Evolutionary conservation across 2,113 vertebrate species (phyloP), one percentile per base, ranked within the genome.

Genomic region (Carollia perspicillata): DNA sequence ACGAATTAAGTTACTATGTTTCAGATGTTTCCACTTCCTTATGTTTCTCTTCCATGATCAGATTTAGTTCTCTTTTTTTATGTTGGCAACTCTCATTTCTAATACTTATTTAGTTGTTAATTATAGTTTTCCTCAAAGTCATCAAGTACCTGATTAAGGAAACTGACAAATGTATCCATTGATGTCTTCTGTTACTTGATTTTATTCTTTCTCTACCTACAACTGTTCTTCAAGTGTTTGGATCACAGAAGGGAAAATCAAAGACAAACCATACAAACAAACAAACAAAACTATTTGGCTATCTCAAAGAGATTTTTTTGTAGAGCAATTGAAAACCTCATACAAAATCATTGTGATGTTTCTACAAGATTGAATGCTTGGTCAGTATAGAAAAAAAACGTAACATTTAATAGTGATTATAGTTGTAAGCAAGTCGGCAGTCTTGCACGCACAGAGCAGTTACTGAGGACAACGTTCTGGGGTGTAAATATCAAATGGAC

Each of bases 271-370:
- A 40, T 79, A 40, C 17, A 47, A 47, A 47, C 10, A 55, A 55
- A 55, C 60, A 96, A 93, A 49, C 30, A 12, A 35, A 55, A 37
- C 9, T 42, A 78, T 42, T 86, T 94, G 58, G n/a, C 81, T 95
- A 94, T 85, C 94, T 96, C 35, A 37, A 40, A 87, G 47, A 88
- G 23, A 33, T 55, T 95, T 96, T 89, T 95, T 69, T 33, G 77
- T 60, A 90, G 42, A 97, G 89, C 85, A 12, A 81, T 84, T 92
- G 77, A 88, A 92, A 92, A 17, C 17, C 20, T 74, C 85, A 53
- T 10, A 80, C 14, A 65, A 92, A 42, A 37, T 86, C 72, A 88
- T 71, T 89, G 60, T 88, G 72, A 87, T 84, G 35, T 84, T 84
- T 90, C 37, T 80, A 35, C 84, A 87, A 90, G 11, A 60, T 40